Base-by-base conservation (phyloP, 2,888 invertebrate species). In the Drosophila lacicola region DNA sequence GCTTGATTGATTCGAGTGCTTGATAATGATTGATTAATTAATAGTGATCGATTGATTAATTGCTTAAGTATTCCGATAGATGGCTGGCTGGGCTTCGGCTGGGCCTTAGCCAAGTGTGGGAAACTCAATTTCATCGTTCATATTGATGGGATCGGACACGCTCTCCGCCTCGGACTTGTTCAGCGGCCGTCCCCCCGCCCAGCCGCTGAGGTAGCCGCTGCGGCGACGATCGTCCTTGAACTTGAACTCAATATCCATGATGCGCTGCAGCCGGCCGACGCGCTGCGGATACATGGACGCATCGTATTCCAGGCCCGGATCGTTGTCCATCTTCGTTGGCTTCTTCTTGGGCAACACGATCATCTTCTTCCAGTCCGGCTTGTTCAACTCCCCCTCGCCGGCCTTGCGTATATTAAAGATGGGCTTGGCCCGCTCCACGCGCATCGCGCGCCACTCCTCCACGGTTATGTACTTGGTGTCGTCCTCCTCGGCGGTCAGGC, bases 361-460 rank as follows among this genome's bases (percentile, higher is more conserved):
- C 75, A 75, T 77, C 9, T 72, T 21, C 39, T 72, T 42, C 67
- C 75, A 64, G 10, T 72, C 64, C 33, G 54, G 56, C 8, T 57
- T 46, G 0, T 25, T 17, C 11, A 33, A 2, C 5, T 67, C 75
- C 0, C 67, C 75, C 14, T 75, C 77, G 50, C 75, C 77, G 3
- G 77, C 37, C 13, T 77, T 49, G 17, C 75, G 78, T 25, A 75
- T 61, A 2, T 75, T 75, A 6, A 47, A 77, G 4, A 54, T 42
- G n/a, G 75, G 73, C 11, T 75, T 75, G 44, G 36, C 41, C 0
- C 70, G 75, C 8, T 45, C 55, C 0, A 3, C 19, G 3, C 44
- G 41, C 64, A 36, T 64, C 1, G 70, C 58, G 0, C 47, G 60
- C 65, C 70, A 80, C n/a, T 78, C 70, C n/a, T 81, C 70, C 1